Evolutionary conservation across 2,797 vertebrate species (phyloP), one percentile per base, ranked within the genome.

Genomic region (Chaunax sp.): DNA sequence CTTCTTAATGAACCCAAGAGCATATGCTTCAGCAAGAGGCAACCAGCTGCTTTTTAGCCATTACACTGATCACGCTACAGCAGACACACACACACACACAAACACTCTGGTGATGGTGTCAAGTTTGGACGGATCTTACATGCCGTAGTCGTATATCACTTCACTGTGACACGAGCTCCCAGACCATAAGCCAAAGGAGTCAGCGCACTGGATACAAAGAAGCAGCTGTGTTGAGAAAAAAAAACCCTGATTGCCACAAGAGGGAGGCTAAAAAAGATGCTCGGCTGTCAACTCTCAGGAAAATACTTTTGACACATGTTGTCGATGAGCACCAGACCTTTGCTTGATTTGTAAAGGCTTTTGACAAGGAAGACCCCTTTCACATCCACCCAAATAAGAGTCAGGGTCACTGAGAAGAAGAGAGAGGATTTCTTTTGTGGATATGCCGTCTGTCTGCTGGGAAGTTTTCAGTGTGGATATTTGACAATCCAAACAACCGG

Each of bases 21-120:
- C 86, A 83, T 87, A 80, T 77, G 88, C 64, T 83, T 70, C 35
- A 86, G 70, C 58, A 59, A 47, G 74, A 58, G 54, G 40, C 66
- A 56, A 76, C 78, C 89, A 87, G 89, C 91, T 87, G 86, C 85
- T 80, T 73, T 75, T 59, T 79, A 77, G 87, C 83, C 77, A 10
- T 44, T 75, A 60, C 19, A 66, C 78, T 87, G 70, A 90, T 90
- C 88, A 83, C 82, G 37, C 82, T 16, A 41, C 66, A 35, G 52
- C 61, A 58, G 71, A 84, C 45, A 74, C 70, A 75, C n/a, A n/a
- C n/a, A n/a, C n/a, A n/a, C n/a, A n/a, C n/a, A n/a, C n/a, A 88
- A 79, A 81, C 57, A 60, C 72, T 79, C 52, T 1, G 22, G 70
- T 57, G 69, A 62, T 35, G 33, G 50, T 40, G 64, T 79, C 56